Evolutionary conservation across 2,888 invertebrate species (phyloP).

Genomic region (Ypsolopha scabrella): DNA sequence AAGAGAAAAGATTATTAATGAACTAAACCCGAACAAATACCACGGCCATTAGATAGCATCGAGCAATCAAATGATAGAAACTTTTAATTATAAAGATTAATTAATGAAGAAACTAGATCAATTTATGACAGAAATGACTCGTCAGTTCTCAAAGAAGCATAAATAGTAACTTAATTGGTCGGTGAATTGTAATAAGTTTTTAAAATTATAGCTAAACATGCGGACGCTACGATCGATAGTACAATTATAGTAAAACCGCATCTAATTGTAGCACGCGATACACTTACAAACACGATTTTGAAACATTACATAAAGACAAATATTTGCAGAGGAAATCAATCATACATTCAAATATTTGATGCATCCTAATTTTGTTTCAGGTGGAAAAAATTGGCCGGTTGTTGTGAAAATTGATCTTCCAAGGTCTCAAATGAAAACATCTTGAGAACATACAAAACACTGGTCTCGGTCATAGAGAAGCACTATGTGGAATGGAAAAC

Average conservation of each 20-base stretch:
- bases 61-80: not conserved
- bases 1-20: not conserved
- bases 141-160: not conserved
- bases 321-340: not conserved
- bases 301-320: not conserved
- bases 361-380: not conserved
- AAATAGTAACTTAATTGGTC: no score
- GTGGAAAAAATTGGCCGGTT: not conserved
- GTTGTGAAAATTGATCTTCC: conserved; percentile 2
- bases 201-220: no score
- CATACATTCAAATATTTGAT: not conserved
- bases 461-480: conserved; percentile 11
- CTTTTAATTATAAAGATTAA: not conserved
- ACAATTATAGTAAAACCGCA: no score
- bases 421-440: not conserved
- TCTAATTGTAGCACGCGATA: not conserved
- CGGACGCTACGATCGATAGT: no score
- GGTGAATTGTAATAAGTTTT: no score
- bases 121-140: not conserved
- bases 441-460: conserved; percentile 9
- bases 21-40: not conserved
- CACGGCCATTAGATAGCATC: not conserved
- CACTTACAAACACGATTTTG: not conserved
- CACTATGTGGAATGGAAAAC: conserved; percentile 31
- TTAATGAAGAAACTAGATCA: not conserved